A percentile compares a stretch with the other conserved stretches of the same genome.
These are phyloP conservation scores for Loripinus fragilis DNA, from an alignment of 2,888 invertebrate genomes.

Conservation along the genomic window DNA sequence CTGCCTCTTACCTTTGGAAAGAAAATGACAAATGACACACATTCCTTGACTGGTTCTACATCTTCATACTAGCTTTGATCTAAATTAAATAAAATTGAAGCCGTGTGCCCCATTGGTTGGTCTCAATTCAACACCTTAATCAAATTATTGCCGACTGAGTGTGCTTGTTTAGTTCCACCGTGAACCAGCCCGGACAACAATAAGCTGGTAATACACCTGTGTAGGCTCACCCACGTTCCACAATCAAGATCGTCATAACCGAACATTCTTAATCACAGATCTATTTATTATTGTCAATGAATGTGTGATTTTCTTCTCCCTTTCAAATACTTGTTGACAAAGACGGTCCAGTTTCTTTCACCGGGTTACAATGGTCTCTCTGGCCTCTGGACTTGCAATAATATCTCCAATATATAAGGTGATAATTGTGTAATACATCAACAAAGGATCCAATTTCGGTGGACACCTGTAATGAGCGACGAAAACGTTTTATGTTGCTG, in stretches of 20 bases:
- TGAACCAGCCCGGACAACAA: constrained; percentile 6
- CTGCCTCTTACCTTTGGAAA: not conserved
- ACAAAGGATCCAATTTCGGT: constrained; percentile 44
- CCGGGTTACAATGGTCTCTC: not conserved
- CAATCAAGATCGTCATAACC: constrained; percentile 52
- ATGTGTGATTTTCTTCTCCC: constrained; percentile 59
- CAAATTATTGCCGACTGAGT: constrained; percentile 41
- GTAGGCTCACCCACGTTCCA: constrained; percentile 18
- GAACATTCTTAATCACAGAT: constrained; percentile 41
- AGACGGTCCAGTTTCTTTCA: constrained; percentile 14
- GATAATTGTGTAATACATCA: constrained; percentile 51
- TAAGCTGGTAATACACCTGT: constrained; percentile 17
- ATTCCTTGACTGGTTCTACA: not conserved
- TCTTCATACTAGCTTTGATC: constrained; percentile 44
- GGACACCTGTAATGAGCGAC: constrained; percentile 43
- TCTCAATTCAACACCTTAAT: constrained; percentile 44
- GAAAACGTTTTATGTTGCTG: constrained; percentile 28
- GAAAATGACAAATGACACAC: constrained; percentile 5
- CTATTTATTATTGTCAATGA: constrained; percentile 53
- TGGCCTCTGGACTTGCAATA: constrained; percentile 17
- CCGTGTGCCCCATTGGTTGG: constrained; percentile 48
- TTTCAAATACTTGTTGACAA: constrained; percentile 53
- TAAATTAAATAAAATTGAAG: constrained; percentile 56
- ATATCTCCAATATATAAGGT: constrained; percentile 40
- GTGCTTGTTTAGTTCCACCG: constrained; percentile 14